A percentile compares a stretch with the other conserved stretches of the same genome.
These are phyloP conservation scores for Menidia menidia DNA, from an alignment of 2,797 vertebrate species.

Conservation along the genomic window DNA sequence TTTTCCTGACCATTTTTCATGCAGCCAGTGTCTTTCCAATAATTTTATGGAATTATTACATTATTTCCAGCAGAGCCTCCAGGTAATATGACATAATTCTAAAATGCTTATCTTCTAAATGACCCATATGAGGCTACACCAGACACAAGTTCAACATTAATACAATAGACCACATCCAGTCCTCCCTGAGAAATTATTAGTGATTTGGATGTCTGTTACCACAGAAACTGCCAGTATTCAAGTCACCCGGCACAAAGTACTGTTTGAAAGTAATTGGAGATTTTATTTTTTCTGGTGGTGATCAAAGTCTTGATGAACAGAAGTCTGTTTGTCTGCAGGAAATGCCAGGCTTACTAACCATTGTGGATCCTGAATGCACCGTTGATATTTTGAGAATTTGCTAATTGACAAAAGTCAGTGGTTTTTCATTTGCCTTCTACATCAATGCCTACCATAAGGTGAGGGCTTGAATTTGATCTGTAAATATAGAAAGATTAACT, in stretches of 20 bases:
- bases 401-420: slow-evolving; percentile 42
- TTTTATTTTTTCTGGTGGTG: slow-evolving; percentile 2
- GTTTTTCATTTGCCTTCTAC: slow-evolving; percentile 44
- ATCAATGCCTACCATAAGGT: slow-evolving; percentile 23
- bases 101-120: slow-evolving; percentile 21
- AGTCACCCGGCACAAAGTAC: background rate
- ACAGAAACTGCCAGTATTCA: background rate
- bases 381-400: slow-evolving; percentile 21
- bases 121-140: background rate
- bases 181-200: background rate
- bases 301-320: slow-evolving; percentile 12
- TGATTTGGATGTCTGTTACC: background rate
- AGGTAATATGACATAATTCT: slow-evolving; percentile 8
- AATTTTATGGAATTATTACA: slow-evolving; percentile 10
- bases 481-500: slow-evolving; percentile 65
- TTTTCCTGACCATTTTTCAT: slow-evolving; percentile 9
- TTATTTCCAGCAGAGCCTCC: slow-evolving; percentile 13
- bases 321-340: slow-evolving; percentile 8
- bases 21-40: slow-evolving; percentile 1
- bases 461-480: slow-evolving; percentile 51
- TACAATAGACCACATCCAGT: background rate
- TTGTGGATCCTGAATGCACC: slow-evolving; percentile 28
- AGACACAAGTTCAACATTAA: background rate
- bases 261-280: slow-evolving; percentile 27
- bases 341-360: slow-evolving; percentile 11